Evolutionary conservation across 2,888 invertebrate species (phyloP).

Genomic region (Caprella mutica): DNA sequence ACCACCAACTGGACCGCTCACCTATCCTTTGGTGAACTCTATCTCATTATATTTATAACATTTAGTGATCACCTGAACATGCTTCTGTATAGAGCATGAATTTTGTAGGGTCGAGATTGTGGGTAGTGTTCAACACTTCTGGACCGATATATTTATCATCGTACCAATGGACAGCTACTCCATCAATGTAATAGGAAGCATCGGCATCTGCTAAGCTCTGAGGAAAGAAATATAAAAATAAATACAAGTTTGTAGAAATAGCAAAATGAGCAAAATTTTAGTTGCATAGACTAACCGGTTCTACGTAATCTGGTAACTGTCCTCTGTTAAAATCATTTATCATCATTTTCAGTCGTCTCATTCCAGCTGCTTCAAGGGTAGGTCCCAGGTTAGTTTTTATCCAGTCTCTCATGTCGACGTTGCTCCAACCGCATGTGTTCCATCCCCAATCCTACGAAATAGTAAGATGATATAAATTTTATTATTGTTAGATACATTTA

Average conservation of each 20-base stretch:
- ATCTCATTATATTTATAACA: too few relatives aligned
- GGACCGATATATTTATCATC: conserved; percentile 39
- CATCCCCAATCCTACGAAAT: conserved; percentile 47
- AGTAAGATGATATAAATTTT: neutral
- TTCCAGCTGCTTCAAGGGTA: conserved; percentile 49
- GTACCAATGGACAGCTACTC: conserved; percentile 50
- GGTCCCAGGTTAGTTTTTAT: conserved; percentile 63
- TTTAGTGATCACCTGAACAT: conserved; percentile 38
- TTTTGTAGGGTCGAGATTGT: conserved; percentile 43
- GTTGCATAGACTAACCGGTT: conserved; percentile 35
- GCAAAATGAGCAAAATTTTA: too few relatives aligned
- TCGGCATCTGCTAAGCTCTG: conserved; percentile 38
- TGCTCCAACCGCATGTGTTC: conserved; percentile 65
- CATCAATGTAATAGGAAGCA: conserved; percentile 41
- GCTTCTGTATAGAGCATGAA: conserved; percentile 49
- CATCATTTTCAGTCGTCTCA: conserved; percentile 54
- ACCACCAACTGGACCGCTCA: too few relatives aligned
- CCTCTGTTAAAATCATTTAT: conserved; percentile 61
- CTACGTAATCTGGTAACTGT: conserved; percentile 54
- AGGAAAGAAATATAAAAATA: neutral
- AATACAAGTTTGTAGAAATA: too few relatives aligned
- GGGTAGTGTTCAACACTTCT: conserved; percentile 40
- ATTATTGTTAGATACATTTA: neutral
- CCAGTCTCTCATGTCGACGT: conserved; percentile 54
- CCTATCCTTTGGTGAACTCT: too few relatives aligned